Evolutionary conservation across 37 sponge, comb jelly and placozoan genomes (phyloP).

Genomic region (Hormiphora californensis): DNA sequence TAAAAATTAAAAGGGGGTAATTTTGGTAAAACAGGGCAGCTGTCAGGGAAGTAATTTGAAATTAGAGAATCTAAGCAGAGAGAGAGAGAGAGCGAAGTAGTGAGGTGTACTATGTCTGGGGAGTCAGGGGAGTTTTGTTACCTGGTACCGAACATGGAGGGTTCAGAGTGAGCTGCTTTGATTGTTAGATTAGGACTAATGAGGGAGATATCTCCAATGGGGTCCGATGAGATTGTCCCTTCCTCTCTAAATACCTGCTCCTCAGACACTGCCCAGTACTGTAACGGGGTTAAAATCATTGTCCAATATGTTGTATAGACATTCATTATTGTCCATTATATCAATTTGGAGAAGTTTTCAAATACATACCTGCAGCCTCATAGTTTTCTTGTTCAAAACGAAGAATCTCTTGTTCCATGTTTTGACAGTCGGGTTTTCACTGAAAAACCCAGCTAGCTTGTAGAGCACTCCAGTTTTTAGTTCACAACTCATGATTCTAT

Average conservation of each 20-base stretch:
- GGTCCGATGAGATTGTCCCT: neutral
- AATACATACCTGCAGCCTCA: neutral
- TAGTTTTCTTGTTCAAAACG: neutral
- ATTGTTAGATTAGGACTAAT: neutral
- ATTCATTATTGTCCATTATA: neutral
- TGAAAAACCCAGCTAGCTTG: slow-evolving; percentile 10
- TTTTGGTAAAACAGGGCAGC: no score
- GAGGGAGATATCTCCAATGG: neutral
- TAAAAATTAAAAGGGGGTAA: no score
- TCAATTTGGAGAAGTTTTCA: neutral
- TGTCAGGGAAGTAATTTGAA: no score
- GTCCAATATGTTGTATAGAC: neutral
- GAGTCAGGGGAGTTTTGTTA: no score
- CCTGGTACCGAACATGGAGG: neutral
- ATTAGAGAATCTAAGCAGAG: no score
- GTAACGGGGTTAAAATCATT: neutral
- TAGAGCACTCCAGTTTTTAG: neutral
- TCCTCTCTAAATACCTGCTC: neutral
- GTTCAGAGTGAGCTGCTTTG: neutral
- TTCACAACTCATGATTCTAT: no score
- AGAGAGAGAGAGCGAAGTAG: no score
- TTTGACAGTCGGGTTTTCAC: neutral
- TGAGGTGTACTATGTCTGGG: no score
- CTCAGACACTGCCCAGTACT: neutral
- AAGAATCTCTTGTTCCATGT: slow-evolving; percentile 1